Base-by-base conservation (phyloP, 2,888 invertebrate species). In the Criorhina ranunculi region DNA sequence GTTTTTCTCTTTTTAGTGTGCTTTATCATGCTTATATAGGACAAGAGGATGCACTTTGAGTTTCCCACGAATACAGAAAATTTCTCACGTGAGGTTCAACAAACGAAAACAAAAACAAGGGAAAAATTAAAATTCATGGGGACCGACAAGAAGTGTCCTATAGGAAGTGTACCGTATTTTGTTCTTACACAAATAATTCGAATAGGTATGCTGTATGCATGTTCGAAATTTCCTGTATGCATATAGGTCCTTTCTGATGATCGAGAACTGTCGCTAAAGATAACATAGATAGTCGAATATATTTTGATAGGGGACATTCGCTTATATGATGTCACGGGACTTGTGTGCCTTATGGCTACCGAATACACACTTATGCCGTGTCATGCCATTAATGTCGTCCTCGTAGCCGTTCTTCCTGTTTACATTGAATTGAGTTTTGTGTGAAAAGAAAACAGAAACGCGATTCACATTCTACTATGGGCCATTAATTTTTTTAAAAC, bases 41-140 rank as follows among this genome's bases (percentile, higher is more conserved):
- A 85, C 85, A 80, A 80, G 80, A 85, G 85, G 85, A 85, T 85
- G 85, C 85, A 85, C 80, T 80, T 76, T 70, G 70, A 76, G 66
- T 80, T 85, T 85, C 85, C 85, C 85, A 85, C 85, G 85, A 85
- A 72, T 66, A 64, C 29, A 70, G 40, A 75, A 17, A 70, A 40
- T 44, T 76, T 75, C 80, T 80, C 80, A 85, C 85, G 85, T 85
- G 85, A 70, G 64, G 59, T 70, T 70, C 42, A 57, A 35, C 69
- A 33, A 76, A 70, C 44, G 53, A 75, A 75, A 73, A 75, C 73
- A 82, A 59, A 62, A 75, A 73, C 40, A 67, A 69, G 77, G 70
- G 70, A 37, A 66, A 80, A 80, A 53, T 79, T 75, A 42, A 80
- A 80, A 85, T 67, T 62, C 69, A 85, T 70, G 59, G 85, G 69